Evolutionary conservation across 2,113 vertebrate species (phyloP).

Genomic region (Cromileptes altivelis): DNA sequence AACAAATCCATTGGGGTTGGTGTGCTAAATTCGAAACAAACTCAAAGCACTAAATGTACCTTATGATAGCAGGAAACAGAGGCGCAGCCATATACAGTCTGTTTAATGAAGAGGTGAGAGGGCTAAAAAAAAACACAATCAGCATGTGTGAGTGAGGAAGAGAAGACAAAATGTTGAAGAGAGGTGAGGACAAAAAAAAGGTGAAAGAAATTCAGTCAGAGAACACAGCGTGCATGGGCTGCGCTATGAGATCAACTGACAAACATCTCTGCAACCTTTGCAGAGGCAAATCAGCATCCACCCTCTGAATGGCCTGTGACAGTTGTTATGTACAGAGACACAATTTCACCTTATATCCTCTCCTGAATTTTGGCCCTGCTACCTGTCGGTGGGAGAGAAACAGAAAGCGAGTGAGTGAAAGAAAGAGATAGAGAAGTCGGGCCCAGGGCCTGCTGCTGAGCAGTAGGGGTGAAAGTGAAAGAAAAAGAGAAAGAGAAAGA

Average conservation of each 20-base stretch:
- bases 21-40: slow-evolving; percentile 73
- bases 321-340: slow-evolving; percentile 69
- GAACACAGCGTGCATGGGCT: slow-evolving; percentile 51
- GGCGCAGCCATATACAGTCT: slow-evolving; percentile 35
- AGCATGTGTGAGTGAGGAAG: slow-evolving; percentile 6
- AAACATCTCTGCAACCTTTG: slow-evolving; percentile 62
- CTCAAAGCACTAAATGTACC: slow-evolving; percentile 69
- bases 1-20: slow-evolving; percentile 73
- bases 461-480: slow-evolving; percentile 70
- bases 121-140: slow-evolving; percentile 42
- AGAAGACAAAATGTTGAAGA: slow-evolving; percentile 16
- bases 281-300: slow-evolving; percentile 61
- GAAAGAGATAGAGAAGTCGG: slow-evolving; percentile 48
- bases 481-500: slow-evolving; percentile 70
- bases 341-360: slow-evolving; percentile 67
- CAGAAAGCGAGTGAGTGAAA: slow-evolving; percentile 65
- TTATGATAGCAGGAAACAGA: slow-evolving; percentile 56
- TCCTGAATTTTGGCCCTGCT: slow-evolving; percentile 50
- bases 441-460: slow-evolving; percentile 43
- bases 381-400: slow-evolving; percentile 67
- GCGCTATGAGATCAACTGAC: slow-evolving; percentile 69
- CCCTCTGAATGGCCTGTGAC: slow-evolving; percentile 59
- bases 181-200: slow-evolving; percentile 36
- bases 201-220: slow-evolving; percentile 36
- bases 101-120: slow-evolving; percentile 52